These are phyloP conservation scores for Agapornis canus DNA, from an alignment of 2,797 vertebrate species.

Conservation along the genomic window DNA sequence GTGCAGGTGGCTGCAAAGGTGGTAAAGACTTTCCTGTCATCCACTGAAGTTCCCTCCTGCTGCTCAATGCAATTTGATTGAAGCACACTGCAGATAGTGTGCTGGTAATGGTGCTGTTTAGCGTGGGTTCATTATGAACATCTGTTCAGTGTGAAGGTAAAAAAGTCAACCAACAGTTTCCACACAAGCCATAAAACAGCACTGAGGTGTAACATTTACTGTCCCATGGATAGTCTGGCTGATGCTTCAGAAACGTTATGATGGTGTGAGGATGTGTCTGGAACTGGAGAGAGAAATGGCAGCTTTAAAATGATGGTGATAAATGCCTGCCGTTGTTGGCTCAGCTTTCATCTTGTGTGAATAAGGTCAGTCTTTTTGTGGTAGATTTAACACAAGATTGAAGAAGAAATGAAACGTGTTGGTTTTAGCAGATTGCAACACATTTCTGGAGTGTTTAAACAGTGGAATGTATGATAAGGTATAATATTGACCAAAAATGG, in stretches of 20 bases:
- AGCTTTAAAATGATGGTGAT: rapidly evolving
- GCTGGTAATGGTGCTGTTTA: background rate
- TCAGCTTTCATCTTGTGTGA: background rate
- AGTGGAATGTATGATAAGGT: background rate
- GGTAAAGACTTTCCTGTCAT: background rate
- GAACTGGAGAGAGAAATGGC: background rate
- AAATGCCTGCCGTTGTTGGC: background rate
- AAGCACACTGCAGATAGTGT: rapidly evolving
- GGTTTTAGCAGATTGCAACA: background rate
- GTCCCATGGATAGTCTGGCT: rapidly evolving
- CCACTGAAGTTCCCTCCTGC: background rate
- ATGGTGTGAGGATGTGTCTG: rapidly evolving
- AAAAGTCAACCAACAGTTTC: rapidly evolving
- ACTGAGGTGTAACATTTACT: rapidly evolving
- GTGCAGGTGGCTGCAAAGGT: background rate
- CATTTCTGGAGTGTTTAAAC: background rate
- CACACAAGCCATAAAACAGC: rapidly evolving
- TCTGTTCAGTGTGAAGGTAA: background rate
- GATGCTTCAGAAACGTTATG: rapidly evolving
- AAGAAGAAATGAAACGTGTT: background rate
- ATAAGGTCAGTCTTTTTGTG: background rate
- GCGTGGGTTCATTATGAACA: rapidly evolving
- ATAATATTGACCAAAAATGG: background rate
- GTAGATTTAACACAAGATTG: background rate
- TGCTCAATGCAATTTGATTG: rapidly evolving